Percentiles rank a stretch among this genome's conserved stretches.
phyloP scores from a whole-genome alignment of 30 jellyfish, hydroid and myxozoan species.

The Aurelia aurita complex sp. Pacific region DNA sequence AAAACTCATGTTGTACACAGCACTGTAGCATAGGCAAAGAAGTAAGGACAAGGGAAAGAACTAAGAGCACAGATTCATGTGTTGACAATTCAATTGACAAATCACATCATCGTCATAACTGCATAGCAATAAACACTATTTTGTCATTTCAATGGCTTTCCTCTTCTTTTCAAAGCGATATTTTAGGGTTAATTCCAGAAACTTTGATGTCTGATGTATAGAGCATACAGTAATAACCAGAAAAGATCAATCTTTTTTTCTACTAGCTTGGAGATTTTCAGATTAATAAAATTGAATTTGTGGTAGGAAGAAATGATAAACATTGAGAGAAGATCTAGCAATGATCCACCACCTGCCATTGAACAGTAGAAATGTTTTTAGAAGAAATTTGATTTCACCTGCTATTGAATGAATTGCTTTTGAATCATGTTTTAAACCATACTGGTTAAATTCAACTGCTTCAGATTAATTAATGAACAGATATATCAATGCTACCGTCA shows the following conservation, averaged over 20 bases:
- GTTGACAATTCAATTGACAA: too few relatives aligned
- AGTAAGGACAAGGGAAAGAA: too few relatives aligned
- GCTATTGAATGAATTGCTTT: constrained; percentile 8
- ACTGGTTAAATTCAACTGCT: constrained; percentile 8
- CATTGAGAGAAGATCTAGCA: neutral
- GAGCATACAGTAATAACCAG: too few relatives aligned
- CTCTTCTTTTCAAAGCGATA: too few relatives aligned
- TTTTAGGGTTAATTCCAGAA: too few relatives aligned
- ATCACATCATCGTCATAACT: too few relatives aligned
- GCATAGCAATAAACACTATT: too few relatives aligned
- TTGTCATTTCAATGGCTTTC: too few relatives aligned
- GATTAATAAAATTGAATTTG: constrained; percentile 1
- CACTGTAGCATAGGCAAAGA: too few relatives aligned
- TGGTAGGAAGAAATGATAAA: neutral
- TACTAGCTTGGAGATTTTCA: neutral
- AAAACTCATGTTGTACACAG: too few relatives aligned
- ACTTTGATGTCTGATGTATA: too few relatives aligned
- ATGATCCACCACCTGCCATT: constrained; percentile 26
- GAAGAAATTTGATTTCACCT: constrained; percentile 16
- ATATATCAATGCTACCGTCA: neutral
- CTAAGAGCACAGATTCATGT: too few relatives aligned
- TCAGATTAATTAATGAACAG: neutral
- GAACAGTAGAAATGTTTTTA: neutral
- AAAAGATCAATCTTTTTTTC: neutral
- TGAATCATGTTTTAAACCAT: neutral